Conservation (phyloP, 2,888 invertebrate species). For the Serripes groenlandicus region DNA sequence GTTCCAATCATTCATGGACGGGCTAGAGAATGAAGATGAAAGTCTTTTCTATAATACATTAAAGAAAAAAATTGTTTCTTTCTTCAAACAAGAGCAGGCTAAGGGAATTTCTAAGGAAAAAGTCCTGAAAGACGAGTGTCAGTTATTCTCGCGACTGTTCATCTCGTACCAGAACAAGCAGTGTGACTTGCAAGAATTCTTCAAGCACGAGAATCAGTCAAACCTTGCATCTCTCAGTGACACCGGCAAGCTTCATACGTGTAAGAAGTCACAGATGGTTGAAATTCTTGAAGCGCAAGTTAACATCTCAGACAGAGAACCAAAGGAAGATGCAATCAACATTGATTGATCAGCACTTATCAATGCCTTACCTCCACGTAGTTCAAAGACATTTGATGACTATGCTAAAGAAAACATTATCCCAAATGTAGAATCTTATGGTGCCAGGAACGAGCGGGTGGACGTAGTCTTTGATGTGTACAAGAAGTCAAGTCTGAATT, state of each 20-base stretch:
- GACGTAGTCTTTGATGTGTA: conserved; percentile 59
- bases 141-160: conserved; percentile 55
- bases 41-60: conserved; percentile 53
- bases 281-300: conserved; percentile 34
- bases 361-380: conserved; percentile 18
- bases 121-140: conserved; percentile 36
- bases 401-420: conserved; percentile 30
- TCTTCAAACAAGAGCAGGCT: conserved; percentile 44
- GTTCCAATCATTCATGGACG: conserved; percentile 47
- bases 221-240: conserved; percentile 54
- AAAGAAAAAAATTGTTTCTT: conserved; percentile 52
- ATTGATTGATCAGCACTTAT: conserved; percentile 35
- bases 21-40: conserved; percentile 31
- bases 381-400: conserved; percentile 33
- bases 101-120: conserved; percentile 24
- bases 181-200: conserved; percentile 50
- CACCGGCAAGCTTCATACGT: conserved; percentile 48
- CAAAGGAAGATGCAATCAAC: conserved; percentile 23
- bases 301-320: conserved; percentile 1
- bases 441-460: conserved; percentile 29
- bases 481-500: conserved; percentile 30
- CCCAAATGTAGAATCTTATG: conserved; percentile 31
- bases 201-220: conserved; percentile 57
- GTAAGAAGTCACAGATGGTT: conserved; percentile 55
- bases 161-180: conserved; percentile 57